Evolutionary conservation across 2,888 invertebrate species (phyloP).

Genomic region (Ptychoptera albimana): DNA sequence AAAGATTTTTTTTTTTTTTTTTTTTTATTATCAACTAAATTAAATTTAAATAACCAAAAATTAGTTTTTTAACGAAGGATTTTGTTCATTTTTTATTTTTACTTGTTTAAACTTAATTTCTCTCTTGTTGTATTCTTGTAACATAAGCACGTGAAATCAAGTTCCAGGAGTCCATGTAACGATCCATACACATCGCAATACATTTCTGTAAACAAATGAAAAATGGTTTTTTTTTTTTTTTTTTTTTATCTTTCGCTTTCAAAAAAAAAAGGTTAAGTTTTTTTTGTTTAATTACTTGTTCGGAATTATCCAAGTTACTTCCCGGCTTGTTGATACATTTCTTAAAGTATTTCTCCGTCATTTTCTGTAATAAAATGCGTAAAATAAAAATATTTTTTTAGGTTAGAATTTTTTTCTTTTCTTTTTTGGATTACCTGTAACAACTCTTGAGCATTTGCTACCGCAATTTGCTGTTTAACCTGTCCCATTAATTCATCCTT

Average conservation of each 20-base stretch:
- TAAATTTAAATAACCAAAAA: too few relatives aligned
- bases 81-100: too few relatives aligned
- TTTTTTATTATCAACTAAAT: too few relatives aligned
- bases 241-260: too few relatives aligned
- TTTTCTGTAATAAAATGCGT: constrained; percentile 49
- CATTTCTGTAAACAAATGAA: constrained; percentile 57
- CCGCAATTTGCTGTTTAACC: constrained; percentile 87
- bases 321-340: constrained; percentile 89
- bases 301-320: constrained; percentile 70
- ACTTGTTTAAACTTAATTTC: background rate
- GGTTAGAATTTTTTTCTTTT: constrained; percentile 7
- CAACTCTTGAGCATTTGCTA: constrained; percentile 86
- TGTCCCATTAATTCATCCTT: constrained; percentile 85
- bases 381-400: constrained; percentile 8
- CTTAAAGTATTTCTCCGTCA: constrained; percentile 93
- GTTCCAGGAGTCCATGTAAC: constrained; percentile 95
- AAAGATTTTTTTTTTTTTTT: too few relatives aligned
- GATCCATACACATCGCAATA: constrained; percentile 94
- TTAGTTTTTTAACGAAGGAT: too few relatives aligned
- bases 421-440: constrained; percentile 44
- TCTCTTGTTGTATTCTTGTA: constrained; percentile 68
- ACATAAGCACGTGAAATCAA: constrained; percentile 81
- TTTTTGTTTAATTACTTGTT: too few relatives aligned
- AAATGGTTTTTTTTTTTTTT: too few relatives aligned
- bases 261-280: constrained; percentile 3